These are phyloP conservation scores for Chiloscyllium punctatum DNA, from an alignment of 2,797 vertebrate species.

Conservation along the genomic window DNA sequence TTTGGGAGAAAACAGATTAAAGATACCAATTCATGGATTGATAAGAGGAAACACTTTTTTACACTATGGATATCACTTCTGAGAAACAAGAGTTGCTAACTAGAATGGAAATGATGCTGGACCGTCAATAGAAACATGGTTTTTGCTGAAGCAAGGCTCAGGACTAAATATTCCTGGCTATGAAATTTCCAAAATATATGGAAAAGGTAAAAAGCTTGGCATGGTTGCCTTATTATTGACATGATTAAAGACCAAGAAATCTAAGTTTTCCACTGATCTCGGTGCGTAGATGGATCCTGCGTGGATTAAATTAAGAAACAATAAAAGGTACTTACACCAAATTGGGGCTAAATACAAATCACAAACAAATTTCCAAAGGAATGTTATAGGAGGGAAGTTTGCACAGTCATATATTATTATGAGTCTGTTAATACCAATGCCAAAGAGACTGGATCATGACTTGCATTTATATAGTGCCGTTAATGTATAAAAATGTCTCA, in stretches of 20 bases:
- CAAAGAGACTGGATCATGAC: background rate
- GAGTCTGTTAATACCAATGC: background rate
- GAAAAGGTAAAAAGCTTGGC: too few species aligned
- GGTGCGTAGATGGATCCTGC: background rate
- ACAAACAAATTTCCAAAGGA: background rate
- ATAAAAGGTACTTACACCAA: background rate
- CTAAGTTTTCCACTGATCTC: background rate
- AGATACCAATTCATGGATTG: background rate
- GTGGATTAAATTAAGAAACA: background rate
- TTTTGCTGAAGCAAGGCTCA: background rate
- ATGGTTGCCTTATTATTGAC: too few species aligned
- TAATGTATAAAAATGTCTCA: too few species aligned
- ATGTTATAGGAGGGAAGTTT: background rate
- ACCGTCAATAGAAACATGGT: background rate
- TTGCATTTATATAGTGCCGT: background rate
- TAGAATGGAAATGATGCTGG: background rate
- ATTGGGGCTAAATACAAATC: background rate
- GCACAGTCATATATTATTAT: background rate
- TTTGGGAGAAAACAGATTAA: background rate
- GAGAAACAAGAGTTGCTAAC: background rate
- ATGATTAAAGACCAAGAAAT: background rate
- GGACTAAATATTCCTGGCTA: background rate
- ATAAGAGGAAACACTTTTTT: background rate
- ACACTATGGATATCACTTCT: background rate
- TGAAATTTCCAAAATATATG: background rate